Evolutionary conservation across 2,113 vertebrate genomes (phyloP).

Genomic region (Xenotilapia flavipinnis): DNA sequence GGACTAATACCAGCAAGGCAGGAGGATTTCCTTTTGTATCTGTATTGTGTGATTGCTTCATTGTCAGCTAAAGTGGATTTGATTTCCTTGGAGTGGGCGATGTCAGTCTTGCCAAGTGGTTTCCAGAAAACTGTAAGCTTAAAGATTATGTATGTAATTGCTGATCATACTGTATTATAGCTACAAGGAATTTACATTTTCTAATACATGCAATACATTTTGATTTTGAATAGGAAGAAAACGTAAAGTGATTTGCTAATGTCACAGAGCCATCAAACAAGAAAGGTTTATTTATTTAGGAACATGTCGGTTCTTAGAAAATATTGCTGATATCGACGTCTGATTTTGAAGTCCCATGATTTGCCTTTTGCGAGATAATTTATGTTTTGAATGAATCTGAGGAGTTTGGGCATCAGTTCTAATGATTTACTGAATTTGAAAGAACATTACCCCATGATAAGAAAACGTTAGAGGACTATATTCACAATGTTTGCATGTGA

Average conservation of each 20-base stretch:
- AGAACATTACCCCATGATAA: accelerated
- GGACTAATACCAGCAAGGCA: not conserved
- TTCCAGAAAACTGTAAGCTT: not conserved
- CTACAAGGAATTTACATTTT: not conserved
- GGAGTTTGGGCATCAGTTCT: not conserved
- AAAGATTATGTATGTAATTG: conserved; percentile 17
- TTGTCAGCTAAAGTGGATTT: not conserved
- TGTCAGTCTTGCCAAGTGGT: conserved; percentile 6
- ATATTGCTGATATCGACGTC: accelerated
- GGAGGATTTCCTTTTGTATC: conserved; percentile 4
- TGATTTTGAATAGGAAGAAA: not conserved
- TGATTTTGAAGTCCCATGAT: not conserved
- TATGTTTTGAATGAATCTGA: not conserved
- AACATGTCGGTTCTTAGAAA: not conserved
- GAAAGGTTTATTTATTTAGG: not conserved
- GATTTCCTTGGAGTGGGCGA: not conserved
- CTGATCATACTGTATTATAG: not conserved
- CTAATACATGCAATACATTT: not conserved
- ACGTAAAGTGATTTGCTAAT: not conserved
- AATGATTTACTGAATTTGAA: not conserved
- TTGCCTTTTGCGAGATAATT: not conserved
- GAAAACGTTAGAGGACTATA: not conserved
- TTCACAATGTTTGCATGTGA: not conserved
- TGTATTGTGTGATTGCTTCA: not conserved
- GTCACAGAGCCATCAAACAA: not conserved